These are phyloP conservation scores for Apaloderma vittatum DNA, from an alignment of 2,113 vertebrate species.

Conservation along the genomic window DNA sequence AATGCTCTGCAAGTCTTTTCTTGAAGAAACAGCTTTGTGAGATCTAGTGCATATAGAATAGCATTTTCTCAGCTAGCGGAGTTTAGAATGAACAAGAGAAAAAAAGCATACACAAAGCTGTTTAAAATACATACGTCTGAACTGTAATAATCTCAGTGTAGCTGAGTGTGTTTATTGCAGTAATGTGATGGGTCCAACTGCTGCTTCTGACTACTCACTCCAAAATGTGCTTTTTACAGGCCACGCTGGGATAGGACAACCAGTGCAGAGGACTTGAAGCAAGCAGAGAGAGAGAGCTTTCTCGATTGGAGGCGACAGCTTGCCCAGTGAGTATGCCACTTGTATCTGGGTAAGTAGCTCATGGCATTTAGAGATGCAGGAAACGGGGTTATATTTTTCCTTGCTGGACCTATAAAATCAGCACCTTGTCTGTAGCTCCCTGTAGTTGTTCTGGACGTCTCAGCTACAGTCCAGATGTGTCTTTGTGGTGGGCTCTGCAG, in stretches of 20 bases:
- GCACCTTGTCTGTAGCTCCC: accelerated
- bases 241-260: constrained; percentile 91
- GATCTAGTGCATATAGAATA: accelerated
- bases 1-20: not conserved
- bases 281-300: constrained; percentile 91
- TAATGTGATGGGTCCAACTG: too few species aligned
- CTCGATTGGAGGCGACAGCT: constrained; percentile 93
- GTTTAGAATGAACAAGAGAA: not conserved
- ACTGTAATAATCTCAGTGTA: accelerated
- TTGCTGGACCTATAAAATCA: not conserved
- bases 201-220: not conserved
- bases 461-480: not conserved
- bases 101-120: not conserved
- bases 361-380: not conserved
- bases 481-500: not conserved
- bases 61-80: not conserved
- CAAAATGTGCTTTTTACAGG: constrained; percentile 65
- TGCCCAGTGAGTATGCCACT: constrained; percentile 81
- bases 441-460: not conserved
- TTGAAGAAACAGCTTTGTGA: not conserved
- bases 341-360: not conserved
- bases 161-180: too few species aligned
- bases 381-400: not conserved
- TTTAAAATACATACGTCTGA: accelerated
- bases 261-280: constrained; percentile 87